These are phyloP conservation scores for Apeira syringaria DNA, from an alignment of 2,888 invertebrate genomes.

Conservation along the genomic window DNA sequence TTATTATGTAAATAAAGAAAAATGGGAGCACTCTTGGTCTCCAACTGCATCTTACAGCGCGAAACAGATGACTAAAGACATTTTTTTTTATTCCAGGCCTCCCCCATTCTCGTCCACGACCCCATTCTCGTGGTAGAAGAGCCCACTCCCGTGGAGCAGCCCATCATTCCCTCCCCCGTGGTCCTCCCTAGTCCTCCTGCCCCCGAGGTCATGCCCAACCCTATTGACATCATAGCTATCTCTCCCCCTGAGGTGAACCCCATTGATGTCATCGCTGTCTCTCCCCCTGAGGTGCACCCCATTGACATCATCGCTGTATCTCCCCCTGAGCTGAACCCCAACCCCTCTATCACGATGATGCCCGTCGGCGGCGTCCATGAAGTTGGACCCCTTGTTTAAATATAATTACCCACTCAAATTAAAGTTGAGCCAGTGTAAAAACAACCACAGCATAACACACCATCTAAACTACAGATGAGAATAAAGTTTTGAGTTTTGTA, in stretches of 20 bases:
- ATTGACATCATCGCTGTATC: conserved; percentile 29
- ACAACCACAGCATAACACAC: neutral
- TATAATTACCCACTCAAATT: neutral
- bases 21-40: no score
- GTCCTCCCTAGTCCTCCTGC: conserved; percentile 8
- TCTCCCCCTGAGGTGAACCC: conserved; percentile 30
- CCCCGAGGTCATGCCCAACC: neutral
- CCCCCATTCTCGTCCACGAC: neutral
- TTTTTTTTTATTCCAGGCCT: neutral
- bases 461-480: conserved; percentile 15
- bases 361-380: conserved; percentile 22
- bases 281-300: conserved; percentile 35
- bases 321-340: no score
- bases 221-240: no score
- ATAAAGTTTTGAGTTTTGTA: conserved; percentile 17
- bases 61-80: no score
- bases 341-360: no score
- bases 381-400: conserved; percentile 25
- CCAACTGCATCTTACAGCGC: no score
- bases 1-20: no score
- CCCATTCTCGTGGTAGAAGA: neutral
- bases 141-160: neutral
- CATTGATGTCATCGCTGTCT: conserved; percentile 31
- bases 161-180: neutral
- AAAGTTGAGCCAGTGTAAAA: conserved; percentile 6